These are phyloP conservation scores for Lethenteron reissneri DNA, from an alignment of 2,113 vertebrate genomes.

Conservation along the genomic window DNA sequence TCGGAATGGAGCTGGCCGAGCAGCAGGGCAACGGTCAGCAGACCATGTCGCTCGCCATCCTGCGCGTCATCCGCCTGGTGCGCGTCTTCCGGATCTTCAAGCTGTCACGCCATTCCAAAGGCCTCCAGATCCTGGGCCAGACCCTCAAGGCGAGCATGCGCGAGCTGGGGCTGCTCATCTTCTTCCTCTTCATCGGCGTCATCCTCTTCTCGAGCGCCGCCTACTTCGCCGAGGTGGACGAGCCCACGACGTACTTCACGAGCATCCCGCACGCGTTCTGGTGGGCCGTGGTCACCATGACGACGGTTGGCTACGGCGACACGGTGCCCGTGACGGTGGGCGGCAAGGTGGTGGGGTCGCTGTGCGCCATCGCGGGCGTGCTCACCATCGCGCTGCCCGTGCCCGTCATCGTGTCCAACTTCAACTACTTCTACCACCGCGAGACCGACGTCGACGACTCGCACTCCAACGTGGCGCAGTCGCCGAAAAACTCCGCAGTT, in stretches of 20 bases:
- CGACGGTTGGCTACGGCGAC: neutral
- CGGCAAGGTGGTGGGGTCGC: neutral
- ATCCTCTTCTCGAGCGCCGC: slow-evolving; percentile 2
- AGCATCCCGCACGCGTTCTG: slow-evolving; percentile 2
- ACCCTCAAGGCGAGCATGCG: neutral
- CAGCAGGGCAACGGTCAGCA: slow-evolving; percentile 34
- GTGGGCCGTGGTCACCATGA: slow-evolving; percentile 4
- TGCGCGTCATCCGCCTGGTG: slow-evolving; percentile 56
- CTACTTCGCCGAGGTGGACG: neutral
- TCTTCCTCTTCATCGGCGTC: neutral
- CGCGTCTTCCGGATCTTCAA: slow-evolving; percentile 19
- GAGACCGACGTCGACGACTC: neutral
- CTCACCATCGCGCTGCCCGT: slow-evolving; percentile 3
- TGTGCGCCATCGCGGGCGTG: neutral
- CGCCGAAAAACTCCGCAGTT: too few species aligned
- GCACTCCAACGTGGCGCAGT: too few species aligned
- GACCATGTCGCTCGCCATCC: slow-evolving; percentile 49
- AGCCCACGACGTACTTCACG: neutral
- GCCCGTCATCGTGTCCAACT: slow-evolving; percentile 4
- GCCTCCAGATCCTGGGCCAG: neutral
- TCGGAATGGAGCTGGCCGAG: slow-evolving; percentile 52
- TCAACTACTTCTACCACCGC: slow-evolving; percentile 6
- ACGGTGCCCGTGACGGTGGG: neutral
- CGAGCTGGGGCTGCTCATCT: neutral
- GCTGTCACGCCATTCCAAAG: neutral